These are phyloP conservation scores for Syngnathus acus DNA, from an alignment of 2,797 vertebrate genomes.

Conservation along the genomic window DNA sequence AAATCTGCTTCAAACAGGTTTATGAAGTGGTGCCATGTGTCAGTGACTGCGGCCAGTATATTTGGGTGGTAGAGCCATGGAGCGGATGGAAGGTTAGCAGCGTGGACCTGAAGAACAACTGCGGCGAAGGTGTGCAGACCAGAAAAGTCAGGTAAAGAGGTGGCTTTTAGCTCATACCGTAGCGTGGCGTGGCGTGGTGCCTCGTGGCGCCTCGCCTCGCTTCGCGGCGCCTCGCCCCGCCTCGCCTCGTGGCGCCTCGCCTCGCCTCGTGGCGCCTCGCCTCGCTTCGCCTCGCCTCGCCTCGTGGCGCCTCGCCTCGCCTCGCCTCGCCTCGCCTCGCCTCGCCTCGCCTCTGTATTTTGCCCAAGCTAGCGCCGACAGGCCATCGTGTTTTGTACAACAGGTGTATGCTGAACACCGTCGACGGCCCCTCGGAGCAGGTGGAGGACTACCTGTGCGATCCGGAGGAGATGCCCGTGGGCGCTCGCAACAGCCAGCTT, in stretches of 20 bases:
- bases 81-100: constrained; percentile 93
- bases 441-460: constrained; percentile 97
- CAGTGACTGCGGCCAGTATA: constrained; percentile 90
- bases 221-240: too few species aligned
- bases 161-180: too few species aligned
- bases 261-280: too few species aligned
- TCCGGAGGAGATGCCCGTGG: constrained; percentile 93
- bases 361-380: too few species aligned
- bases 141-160: constrained; percentile 86
- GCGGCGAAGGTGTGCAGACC: constrained; percentile 93
- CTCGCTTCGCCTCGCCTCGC: too few species aligned
- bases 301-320: too few species aligned
- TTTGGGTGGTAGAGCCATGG: constrained; percentile 92
- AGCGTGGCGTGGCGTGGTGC: too few species aligned
- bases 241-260: too few species aligned
- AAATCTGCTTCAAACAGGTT: constrained; percentile 64
- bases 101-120: constrained; percentile 87
- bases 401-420: constrained; percentile 94
- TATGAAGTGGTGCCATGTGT: constrained; percentile 96
- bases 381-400: background rate
- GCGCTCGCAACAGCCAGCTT: constrained; percentile 84
- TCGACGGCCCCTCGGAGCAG: constrained; percentile 88
- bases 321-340: too few species aligned
- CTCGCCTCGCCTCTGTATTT: too few species aligned
- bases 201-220: too few species aligned